Conservation (phyloP, 2,113 vertebrate genomes). For the Irena cyanogastra region DNA sequence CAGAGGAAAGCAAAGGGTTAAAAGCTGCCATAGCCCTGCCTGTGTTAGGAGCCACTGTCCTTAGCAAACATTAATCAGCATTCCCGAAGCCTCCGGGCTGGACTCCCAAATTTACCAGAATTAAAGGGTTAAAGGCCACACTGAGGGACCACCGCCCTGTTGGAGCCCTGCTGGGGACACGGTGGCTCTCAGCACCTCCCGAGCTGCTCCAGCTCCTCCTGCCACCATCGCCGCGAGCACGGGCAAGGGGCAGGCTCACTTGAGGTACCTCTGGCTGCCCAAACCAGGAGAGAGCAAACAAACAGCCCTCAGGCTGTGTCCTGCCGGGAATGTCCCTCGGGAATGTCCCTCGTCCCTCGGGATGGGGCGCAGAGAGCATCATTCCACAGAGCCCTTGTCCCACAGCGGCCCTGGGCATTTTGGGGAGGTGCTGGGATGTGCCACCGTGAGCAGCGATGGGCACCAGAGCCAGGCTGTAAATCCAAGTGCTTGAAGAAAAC, state of each 20-base stretch:
- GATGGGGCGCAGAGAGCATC: neutral
- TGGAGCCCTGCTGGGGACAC: neutral
- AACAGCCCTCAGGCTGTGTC: too few species aligned
- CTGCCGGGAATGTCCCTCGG: neutral
- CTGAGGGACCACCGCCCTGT: neutral
- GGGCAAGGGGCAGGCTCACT: neutral
- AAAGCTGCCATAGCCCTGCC: neutral
- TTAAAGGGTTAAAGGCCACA: neutral
- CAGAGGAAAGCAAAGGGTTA: neutral
- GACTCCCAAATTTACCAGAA: neutral
- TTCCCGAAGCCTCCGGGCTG: neutral
- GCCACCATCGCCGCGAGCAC: accelerated
- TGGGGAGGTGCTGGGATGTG: neutral
- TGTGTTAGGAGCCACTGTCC: neutral
- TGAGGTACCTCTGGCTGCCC: neutral
- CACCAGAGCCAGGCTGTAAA: neutral
- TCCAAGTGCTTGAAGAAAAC: neutral
- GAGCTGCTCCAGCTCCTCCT: neutral
- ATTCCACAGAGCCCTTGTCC: accelerated
- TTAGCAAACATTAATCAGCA: neutral
- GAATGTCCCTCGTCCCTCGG: neutral
- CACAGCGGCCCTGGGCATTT: too few species aligned
- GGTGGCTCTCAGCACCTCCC: neutral
- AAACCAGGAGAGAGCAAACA: neutral
- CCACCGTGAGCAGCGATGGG: neutral